Evolutionary conservation across 2,888 invertebrate species (phyloP).

Genomic region (Aspidiotus rigidus): DNA sequence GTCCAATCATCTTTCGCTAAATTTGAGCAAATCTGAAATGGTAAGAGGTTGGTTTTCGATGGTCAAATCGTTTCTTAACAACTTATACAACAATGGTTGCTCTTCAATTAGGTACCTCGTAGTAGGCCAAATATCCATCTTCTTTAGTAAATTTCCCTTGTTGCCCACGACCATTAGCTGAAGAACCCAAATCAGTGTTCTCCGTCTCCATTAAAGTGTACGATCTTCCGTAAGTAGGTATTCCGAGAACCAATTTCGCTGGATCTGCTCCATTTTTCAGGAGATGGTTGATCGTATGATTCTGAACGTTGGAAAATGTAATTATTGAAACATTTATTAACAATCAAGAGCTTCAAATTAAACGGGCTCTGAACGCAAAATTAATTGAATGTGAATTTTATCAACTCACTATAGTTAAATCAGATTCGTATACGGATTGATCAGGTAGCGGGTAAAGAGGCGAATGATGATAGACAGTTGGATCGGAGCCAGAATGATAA

Average conservation of each 20-base stretch:
- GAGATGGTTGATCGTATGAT: conserved; percentile 76
- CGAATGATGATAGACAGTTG: conserved; percentile 82
- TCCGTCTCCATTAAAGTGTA: conserved; percentile 81
- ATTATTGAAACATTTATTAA: too few species aligned
- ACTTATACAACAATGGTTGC: neutral
- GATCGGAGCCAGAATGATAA: conserved; percentile 85
- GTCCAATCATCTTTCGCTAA: conserved; percentile 68
- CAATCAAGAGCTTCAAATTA: too few species aligned
- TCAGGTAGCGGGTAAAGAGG: conserved; percentile 67
- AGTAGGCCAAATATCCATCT: conserved; percentile 85
- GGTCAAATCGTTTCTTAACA: neutral
- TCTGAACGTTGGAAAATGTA: conserved; percentile 47
- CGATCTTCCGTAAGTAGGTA: conserved; percentile 82
- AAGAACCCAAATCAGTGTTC: conserved; percentile 71
- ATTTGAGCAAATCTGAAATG: conserved; percentile 68
- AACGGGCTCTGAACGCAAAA: neutral
- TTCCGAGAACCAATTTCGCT: conserved; percentile 72
- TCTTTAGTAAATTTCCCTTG: conserved; percentile 86
- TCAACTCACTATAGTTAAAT: conserved; percentile 80
- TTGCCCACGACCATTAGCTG: conserved; percentile 81
- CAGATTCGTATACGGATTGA: conserved; percentile 79
- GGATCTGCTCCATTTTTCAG: conserved; percentile 66
- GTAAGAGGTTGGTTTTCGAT: conserved; percentile 36
- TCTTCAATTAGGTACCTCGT: conserved; percentile 55
- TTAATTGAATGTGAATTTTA: conserved; percentile 37